Conservation (phyloP, 2,888 invertebrate species). For the Melanotus villosus region DNA sequence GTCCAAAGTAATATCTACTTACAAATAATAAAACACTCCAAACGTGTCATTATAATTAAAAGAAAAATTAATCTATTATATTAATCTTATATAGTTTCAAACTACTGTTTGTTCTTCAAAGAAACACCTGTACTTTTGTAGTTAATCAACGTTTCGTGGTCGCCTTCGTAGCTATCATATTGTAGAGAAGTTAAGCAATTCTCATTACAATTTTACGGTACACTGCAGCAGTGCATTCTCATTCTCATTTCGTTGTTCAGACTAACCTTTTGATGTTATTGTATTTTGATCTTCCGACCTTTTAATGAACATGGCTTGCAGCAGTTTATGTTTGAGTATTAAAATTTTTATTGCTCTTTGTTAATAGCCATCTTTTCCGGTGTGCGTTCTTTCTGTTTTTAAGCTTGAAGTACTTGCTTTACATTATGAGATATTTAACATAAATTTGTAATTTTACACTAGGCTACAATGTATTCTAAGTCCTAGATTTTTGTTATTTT, state of each 20-base stretch:
- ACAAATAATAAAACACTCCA: too few species aligned
- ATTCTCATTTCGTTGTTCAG: background rate
- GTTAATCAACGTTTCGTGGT: background rate
- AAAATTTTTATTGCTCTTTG: slow-evolving; percentile 34
- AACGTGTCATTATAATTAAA: too few species aligned
- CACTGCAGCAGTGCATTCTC: slow-evolving; percentile 6
- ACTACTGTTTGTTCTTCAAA: background rate
- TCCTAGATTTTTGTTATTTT: background rate
- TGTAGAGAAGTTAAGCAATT: background rate
- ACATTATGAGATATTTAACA: background rate
- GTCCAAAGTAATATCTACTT: too few species aligned
- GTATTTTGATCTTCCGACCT: slow-evolving; percentile 33
- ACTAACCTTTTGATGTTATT: slow-evolving; percentile 25
- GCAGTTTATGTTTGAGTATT: slow-evolving; percentile 31
- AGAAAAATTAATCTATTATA: too few species aligned
- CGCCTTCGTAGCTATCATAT: background rate
- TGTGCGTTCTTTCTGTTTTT: slow-evolving; percentile 18
- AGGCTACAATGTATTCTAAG: background rate
- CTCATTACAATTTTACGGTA: slow-evolving; percentile 17
- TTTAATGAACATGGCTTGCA: slow-evolving; percentile 29
- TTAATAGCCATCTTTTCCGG: slow-evolving; percentile 30
- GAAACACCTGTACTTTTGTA: background rate
- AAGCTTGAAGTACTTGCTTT: slow-evolving; percentile 15
- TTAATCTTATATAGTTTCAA: too few species aligned
- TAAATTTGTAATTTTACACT: background rate